Evolutionary conservation across 2,797 vertebrate genomes (phyloP), one percentile per base, ranked within the genome.

Genomic region (Cichlasoma orientale): DNA sequence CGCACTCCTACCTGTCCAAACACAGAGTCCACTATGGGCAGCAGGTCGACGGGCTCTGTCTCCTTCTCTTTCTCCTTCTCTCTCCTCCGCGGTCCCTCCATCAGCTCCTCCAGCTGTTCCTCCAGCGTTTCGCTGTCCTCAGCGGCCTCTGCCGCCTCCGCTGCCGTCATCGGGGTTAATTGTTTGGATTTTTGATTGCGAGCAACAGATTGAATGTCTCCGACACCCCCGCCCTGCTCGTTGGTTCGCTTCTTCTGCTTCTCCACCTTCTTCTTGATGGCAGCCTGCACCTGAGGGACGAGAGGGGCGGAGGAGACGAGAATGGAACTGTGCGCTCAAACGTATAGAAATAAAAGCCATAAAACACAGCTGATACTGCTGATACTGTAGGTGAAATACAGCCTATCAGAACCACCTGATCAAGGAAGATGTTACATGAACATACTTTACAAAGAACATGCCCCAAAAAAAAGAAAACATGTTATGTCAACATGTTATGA

Each of bases 251-350:
- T 91, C 79, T 76, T 95, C 90, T 95, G 94, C 89, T 92, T 95
- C 88, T 95, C 92, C 74, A 95, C 78, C 47, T 94, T 96, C 91
- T 84, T 96, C 79, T 94, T 96, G 90, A 96, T 95, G 58, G 94
- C 76, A 5, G 94, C 95, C 75, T 95, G 95, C 13, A 96, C 94
- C 96, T 96, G 88, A 3, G 23, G 12, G 14, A 5, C 14, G 13
- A 29, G 11, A 58, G 38, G n/a, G 13, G 61, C 18, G 1, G 8
- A 75, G 27, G 33, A 25, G 57, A 33, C 31, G 31, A 69, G 4
- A 12, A 3, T 31, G 31, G 61, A 68, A 68, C 10, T 19, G 61
- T 1, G 7, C 6, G 2, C 29, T 63, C 1, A 54, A 9, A 13
- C 56, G 11, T 23, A 75, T 23, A 57, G 14, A 21, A 47, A 50